phyloP scores from a whole-genome alignment of 2,797 vertebrate genomes.

The Syngnathus acus region DNA sequence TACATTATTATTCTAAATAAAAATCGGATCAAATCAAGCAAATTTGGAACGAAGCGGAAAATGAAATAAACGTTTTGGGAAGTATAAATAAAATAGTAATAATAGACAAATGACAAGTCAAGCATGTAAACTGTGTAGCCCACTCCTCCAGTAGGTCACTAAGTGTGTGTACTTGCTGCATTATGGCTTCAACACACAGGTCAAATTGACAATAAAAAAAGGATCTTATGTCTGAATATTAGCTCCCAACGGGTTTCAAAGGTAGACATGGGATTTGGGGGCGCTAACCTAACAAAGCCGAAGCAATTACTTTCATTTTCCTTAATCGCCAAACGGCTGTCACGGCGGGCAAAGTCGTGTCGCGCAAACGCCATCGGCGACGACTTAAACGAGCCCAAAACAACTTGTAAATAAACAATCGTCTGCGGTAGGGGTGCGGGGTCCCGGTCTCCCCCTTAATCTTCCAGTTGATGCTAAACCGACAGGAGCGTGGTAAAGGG shows the following conservation, averaged over 20 bases:
- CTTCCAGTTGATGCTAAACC: conserved; percentile 49
- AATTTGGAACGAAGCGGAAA: too few species aligned
- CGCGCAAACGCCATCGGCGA: conserved; percentile 40
- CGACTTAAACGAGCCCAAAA: conserved; percentile 20
- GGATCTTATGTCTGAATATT: conserved; percentile 19
- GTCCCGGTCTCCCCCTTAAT: conserved; percentile 40
- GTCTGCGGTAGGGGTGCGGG: conserved; percentile 15
- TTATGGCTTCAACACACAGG: background rate
- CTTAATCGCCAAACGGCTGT: conserved; percentile 51
- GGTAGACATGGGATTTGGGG: background rate
- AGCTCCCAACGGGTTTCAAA: conserved; percentile 31
- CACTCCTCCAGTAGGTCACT: background rate
- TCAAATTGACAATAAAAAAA: conserved; percentile 1
- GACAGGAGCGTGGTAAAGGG: conserved; percentile 40
- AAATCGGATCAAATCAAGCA: too few species aligned
- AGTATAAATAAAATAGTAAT: too few species aligned
- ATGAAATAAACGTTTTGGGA: too few species aligned
- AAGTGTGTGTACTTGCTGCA: background rate
- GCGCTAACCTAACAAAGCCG: conserved; percentile 51
- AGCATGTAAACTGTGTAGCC: background rate
- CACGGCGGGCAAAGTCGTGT: conserved; percentile 46
- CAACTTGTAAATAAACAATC: conserved; percentile 57
- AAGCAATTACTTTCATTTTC: conserved; percentile 59
- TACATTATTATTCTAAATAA: too few species aligned
- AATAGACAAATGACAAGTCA: too few species aligned